A percentile compares a stretch with the other conserved stretches of the same genome.
phyloP scores from a whole-genome alignment of 2,888 invertebrate genomes.

The Leptopilina syphax region DNA sequence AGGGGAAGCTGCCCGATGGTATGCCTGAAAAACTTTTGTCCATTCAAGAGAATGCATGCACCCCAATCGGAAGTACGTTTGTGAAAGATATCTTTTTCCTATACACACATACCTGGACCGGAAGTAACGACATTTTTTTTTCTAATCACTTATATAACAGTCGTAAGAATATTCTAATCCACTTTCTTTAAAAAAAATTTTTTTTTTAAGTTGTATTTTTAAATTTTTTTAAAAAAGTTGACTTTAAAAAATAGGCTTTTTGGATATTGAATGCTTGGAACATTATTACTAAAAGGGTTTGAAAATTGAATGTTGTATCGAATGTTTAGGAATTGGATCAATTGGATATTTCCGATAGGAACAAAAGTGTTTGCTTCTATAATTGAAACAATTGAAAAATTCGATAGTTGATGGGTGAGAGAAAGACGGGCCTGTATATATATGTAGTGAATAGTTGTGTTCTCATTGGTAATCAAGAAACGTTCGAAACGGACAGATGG shows the following conservation, averaged over 20 bases:
- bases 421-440: neutral
- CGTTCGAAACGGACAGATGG: slow-evolving; percentile 48
- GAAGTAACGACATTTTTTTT: slow-evolving; percentile 30
- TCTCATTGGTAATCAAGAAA: slow-evolving; percentile 60
- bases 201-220: too few relatives aligned
- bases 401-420: neutral
- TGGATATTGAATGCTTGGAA: too few relatives aligned
- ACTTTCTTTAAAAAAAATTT: neutral
- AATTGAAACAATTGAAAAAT: too few relatives aligned
- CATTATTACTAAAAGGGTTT: too few relatives aligned
- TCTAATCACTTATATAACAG: neutral
- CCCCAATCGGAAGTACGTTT: slow-evolving; percentile 69
- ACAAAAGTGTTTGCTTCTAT: too few relatives aligned
- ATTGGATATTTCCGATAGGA: too few relatives aligned
- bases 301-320: too few relatives aligned
- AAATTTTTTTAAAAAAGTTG: too few relatives aligned
- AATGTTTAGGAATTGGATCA: too few relatives aligned
- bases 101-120: neutral
- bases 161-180: neutral
- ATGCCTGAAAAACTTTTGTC: slow-evolving; percentile 74
- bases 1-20: slow-evolving; percentile 50
- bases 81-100: slow-evolving; percentile 62
- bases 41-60: slow-evolving; percentile 63
- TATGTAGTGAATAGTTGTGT: neutral
- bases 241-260: too few relatives aligned